Conservation (phyloP, 2,888 invertebrate species). For the Marasmarcha lunaedactyla region DNA sequence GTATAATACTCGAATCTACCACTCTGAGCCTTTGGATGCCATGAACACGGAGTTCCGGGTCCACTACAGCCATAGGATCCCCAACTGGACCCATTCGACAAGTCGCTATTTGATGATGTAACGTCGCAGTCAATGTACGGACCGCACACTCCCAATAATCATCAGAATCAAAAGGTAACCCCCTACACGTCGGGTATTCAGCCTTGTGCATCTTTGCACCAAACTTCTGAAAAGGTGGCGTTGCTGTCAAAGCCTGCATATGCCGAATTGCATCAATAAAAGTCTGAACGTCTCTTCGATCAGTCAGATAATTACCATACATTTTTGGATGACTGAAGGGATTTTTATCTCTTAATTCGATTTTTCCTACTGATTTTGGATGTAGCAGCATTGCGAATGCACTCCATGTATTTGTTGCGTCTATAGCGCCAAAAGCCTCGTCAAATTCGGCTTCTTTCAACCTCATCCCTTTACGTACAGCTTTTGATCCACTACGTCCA, state of each 20-base stretch:
- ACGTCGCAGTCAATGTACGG: constrained; percentile 68
- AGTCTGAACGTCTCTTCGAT: constrained; percentile 71
- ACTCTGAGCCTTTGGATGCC: constrained; percentile 73
- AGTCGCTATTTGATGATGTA: constrained; percentile 76
- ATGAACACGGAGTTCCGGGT: constrained; percentile 71
- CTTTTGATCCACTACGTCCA: constrained; percentile 40
- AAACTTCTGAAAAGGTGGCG: constrained; percentile 70
- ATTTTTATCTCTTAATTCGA: constrained; percentile 77
- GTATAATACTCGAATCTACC: constrained; percentile 77
- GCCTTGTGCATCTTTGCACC: constrained; percentile 65
- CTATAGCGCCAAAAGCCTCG: constrained; percentile 65
- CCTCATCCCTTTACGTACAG: constrained; percentile 65
- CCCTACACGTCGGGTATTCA: constrained; percentile 63
- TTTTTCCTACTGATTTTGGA: constrained; percentile 78
- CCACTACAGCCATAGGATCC: constrained; percentile 75
- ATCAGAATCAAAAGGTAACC: constrained; percentile 63
- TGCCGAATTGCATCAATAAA: constrained; percentile 74
- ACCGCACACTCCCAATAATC: constrained; percentile 80
- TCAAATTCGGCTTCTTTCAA: constrained; percentile 67
- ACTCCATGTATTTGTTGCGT: constrained; percentile 68
- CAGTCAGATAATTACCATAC: constrained; percentile 82
- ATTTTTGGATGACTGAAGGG: constrained; percentile 82
- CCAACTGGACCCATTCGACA: constrained; percentile 77
- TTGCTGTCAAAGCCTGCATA: constrained; percentile 66
- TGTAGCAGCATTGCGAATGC: constrained; percentile 78